Percentiles rank a stretch among this genome's conserved stretches.
These are phyloP conservation scores for Lasioglossum calceatum DNA, from an alignment of 2,888 invertebrate genomes.

Conservation along the genomic window DNA sequence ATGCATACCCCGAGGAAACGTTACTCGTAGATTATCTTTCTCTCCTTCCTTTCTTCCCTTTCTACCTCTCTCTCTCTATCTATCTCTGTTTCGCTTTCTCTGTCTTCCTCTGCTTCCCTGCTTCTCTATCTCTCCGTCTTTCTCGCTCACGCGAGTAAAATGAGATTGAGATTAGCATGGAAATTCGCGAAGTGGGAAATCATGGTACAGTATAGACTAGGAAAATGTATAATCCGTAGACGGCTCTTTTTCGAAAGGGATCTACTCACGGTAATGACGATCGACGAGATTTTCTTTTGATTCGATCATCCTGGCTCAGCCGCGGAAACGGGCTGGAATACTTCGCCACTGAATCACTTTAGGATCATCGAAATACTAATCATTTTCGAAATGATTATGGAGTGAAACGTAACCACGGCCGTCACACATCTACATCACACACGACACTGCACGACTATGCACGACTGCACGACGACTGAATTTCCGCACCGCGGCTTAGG, in stretches of 20 bases:
- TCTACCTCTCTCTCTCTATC: not conserved
- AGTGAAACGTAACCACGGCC: conserved; percentile 52
- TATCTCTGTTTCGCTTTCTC: not conserved
- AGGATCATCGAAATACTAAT: conserved; percentile 66
- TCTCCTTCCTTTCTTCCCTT: not conserved
- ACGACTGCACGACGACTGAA: conserved; percentile 28
- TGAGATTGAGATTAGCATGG: conserved; percentile 18
- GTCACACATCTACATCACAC: conserved; percentile 56
- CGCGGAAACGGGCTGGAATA: conserved; percentile 58
- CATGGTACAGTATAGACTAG: conserved; percentile 41
- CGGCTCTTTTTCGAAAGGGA: conserved; percentile 20
- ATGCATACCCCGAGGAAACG: conserved; percentile 15
- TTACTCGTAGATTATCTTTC: not conserved
- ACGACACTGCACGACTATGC: conserved; percentile 20
- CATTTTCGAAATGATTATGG: conserved; percentile 58
- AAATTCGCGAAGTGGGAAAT: conserved; percentile 53
- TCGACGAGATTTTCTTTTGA: conserved; percentile 48
- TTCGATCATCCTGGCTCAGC: conserved; percentile 66
- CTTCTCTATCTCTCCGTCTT: not conserved
- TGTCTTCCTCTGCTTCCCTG: not conserved
- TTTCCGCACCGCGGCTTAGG: conserved; percentile 26
- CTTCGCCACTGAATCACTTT: conserved; percentile 76
- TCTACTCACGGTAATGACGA: conserved; percentile 67
- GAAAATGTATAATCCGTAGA: conserved; percentile 25
- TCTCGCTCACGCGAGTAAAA: not conserved